These are phyloP conservation scores for Alentia gelatinosa DNA, from an alignment of 2,888 invertebrate species.

Conservation along the genomic window DNA sequence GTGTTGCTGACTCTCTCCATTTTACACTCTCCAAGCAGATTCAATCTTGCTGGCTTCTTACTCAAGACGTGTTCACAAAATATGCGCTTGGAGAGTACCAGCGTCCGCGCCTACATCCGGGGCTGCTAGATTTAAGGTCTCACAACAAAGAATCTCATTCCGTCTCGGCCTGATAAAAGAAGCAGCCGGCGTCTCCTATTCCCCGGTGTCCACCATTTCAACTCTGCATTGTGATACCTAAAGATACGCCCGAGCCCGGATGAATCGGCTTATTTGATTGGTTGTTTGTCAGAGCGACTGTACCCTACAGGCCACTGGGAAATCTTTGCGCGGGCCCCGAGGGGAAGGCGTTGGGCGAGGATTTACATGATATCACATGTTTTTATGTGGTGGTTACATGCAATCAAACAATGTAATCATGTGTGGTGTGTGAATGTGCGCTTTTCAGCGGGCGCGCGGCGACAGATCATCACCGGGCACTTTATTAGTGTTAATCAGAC, in stretches of 20 bases:
- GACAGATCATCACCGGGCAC: too few relatives aligned
- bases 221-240: constrained; percentile 4
- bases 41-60: too few relatives aligned
- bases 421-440: background rate
- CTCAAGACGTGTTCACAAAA: background rate
- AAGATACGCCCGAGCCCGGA: background rate
- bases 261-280: constrained; percentile 15
- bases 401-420: background rate
- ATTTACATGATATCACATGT: constrained; percentile 6
- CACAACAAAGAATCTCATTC: constrained; percentile 19
- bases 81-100: background rate
- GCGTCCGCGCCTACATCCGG: background rate
- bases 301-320: background rate
- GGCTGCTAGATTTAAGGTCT: background rate
- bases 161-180: background rate
- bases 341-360: background rate
- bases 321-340: background rate
- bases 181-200: background rate
- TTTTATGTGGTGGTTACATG: background rate
- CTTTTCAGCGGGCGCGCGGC: background rate
- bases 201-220: background rate
- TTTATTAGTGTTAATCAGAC: too few relatives aligned
- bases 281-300: background rate
- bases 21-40: background rate
- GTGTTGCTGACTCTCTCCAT: too few relatives aligned